phyloP scores from a whole-genome alignment of 2,113 vertebrate genomes.

The Pheucticus melanocephalus region DNA sequence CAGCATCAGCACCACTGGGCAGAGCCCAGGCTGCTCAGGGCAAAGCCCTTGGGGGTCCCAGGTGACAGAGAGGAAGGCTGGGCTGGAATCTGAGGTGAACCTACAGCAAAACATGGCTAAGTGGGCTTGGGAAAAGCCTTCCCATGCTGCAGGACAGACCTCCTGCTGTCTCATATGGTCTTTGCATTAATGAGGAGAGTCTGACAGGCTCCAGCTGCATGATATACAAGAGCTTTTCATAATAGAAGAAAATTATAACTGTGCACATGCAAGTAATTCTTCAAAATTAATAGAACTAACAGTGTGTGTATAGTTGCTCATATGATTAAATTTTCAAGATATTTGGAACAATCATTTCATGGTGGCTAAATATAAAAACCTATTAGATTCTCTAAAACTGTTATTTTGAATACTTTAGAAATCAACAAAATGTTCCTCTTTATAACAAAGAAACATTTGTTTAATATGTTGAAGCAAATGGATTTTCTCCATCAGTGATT shows the following conservation, averaged over 20 bases:
- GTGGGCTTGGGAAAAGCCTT: not conserved
- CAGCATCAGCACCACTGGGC: accelerated
- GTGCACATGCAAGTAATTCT: not conserved
- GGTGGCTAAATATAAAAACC: slow-evolving; percentile 49
- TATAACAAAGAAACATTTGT: slow-evolving; percentile 54
- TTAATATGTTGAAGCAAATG: slow-evolving; percentile 38
- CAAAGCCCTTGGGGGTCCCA: not conserved
- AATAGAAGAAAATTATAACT: slow-evolving; percentile 49
- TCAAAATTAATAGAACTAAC: slow-evolving; percentile 43
- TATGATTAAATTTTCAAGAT: slow-evolving; percentile 46
- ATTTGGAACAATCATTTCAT: slow-evolving; percentile 35
- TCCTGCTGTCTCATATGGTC: not conserved
- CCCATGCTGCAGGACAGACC: not conserved
- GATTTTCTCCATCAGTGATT: slow-evolving; percentile 42
- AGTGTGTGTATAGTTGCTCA: slow-evolving; percentile 14
- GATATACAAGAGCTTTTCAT: not conserved
- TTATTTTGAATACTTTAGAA: slow-evolving; percentile 56
- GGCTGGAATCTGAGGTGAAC: not conserved
- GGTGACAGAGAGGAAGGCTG: not conserved
- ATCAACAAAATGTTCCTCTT: slow-evolving; percentile 58
- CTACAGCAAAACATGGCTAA: not conserved
- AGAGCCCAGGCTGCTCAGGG: not conserved
- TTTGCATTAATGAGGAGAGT: not conserved
- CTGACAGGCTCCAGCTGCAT: slow-evolving; percentile 12
- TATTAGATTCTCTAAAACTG: slow-evolving; percentile 30